phyloP scores from a whole-genome alignment of 2,797 vertebrate species.

The Toxotes lorentzi region DNA sequence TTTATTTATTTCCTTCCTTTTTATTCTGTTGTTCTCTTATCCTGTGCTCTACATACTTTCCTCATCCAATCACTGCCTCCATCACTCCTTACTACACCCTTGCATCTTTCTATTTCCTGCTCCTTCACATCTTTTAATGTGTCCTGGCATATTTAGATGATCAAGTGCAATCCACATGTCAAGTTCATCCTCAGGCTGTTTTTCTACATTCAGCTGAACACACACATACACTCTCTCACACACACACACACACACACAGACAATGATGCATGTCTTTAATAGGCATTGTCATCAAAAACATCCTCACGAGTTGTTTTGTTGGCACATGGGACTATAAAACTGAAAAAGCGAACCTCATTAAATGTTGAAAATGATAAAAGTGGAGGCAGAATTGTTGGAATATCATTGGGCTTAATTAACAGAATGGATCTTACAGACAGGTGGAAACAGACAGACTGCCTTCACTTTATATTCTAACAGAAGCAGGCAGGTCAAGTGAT shows the following conservation, averaged over 20 bases:
- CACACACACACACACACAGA: background rate
- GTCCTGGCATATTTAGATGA: slow-evolving; percentile 47
- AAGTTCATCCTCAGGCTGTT: slow-evolving; percentile 27
- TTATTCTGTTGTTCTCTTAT: background rate
- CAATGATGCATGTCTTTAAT: slow-evolving; percentile 18
- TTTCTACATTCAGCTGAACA: slow-evolving; percentile 10
- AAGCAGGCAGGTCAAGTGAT: slow-evolving; percentile 6
- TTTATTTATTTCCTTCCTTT: background rate
- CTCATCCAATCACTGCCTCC: background rate
- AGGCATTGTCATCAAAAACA: slow-evolving; percentile 16
- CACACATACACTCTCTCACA: slow-evolving; percentile 9
- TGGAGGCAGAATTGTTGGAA: background rate
- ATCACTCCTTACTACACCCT: background rate
- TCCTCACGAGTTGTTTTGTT: slow-evolving; percentile 18
- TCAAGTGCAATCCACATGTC: slow-evolving; percentile 43
- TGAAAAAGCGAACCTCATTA: slow-evolving; percentile 1
- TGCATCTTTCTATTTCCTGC: slow-evolving; percentile 8
- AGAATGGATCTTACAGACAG: slow-evolving; percentile 9
- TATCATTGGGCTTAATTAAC: slow-evolving; percentile 22
- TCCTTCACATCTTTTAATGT: slow-evolving; percentile 38
- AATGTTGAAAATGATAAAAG: background rate
- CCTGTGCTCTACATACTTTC: background rate
- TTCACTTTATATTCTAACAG: slow-evolving; percentile 9
- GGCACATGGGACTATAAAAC: background rate
- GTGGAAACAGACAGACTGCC: background rate